These are phyloP conservation scores for Sitobion miscanthi DNA, from an alignment of 1,140 invertebrate species.

Conservation along the genomic window DNA sequence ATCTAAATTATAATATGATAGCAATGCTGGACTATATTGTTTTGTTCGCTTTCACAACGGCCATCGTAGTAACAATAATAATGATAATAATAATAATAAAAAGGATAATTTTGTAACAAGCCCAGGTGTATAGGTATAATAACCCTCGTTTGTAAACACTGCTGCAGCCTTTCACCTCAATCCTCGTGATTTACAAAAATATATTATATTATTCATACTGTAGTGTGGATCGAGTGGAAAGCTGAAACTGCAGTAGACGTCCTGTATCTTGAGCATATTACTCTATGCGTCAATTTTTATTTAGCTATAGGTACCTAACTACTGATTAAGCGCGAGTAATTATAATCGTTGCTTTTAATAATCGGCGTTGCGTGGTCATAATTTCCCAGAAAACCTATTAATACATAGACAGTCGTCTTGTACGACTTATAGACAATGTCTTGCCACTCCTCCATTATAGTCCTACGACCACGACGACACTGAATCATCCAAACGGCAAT, in stretches of 20 bases:
- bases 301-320: neutral
- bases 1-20: neutral
- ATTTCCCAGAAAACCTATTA: neutral
- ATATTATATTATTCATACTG: neutral
- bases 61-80: neutral
- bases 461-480: neutral
- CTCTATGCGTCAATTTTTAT: neutral
- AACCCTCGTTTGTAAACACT: slow-evolving; percentile 12
- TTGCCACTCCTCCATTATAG: neutral
- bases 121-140: neutral
- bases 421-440: neutral
- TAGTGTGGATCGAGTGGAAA: neutral
- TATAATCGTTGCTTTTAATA: neutral
- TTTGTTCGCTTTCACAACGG: neutral
- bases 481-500: neutral
- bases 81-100: neutral
- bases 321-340: neutral
- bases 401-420: neutral
- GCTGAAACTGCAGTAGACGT: neutral
- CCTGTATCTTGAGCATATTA: neutral
- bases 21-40: neutral
- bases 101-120: slow-evolving; percentile 31
- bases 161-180: slow-evolving; percentile 29
- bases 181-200: slow-evolving; percentile 1
- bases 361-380: neutral